Percentiles rank a stretch among this genome's conserved stretches.
Conservation (phyloP, 2,888 invertebrate species). For the Muschampia plurimacula region DNA sequence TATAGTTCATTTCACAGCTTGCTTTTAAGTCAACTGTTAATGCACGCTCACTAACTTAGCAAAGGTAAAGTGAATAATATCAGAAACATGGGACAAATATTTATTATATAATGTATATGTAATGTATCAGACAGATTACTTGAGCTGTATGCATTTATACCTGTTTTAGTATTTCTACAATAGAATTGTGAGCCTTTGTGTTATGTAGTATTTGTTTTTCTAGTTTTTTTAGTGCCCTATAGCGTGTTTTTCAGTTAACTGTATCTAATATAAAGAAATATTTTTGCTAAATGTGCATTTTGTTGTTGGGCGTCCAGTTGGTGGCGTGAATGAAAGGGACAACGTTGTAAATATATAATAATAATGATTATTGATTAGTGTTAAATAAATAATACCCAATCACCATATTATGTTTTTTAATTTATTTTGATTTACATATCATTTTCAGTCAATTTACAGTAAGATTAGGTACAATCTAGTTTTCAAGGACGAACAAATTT, state of each 20-base stretch:
- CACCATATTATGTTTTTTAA: constrained; percentile 54
- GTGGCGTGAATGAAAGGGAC: constrained; percentile 59
- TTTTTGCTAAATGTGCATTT: constrained; percentile 57
- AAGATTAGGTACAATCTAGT: background rate
- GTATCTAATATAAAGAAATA: constrained; percentile 21
- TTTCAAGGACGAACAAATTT: background rate
- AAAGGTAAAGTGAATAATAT: background rate
- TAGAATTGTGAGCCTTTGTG: constrained; percentile 24
- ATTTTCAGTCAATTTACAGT: constrained; percentile 22
- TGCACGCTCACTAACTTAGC: constrained; percentile 8
- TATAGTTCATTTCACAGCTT: background rate
- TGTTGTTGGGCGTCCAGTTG: constrained; percentile 64
- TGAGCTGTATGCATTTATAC: background rate
- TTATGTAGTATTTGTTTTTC: constrained; percentile 11
- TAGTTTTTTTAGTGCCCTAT: constrained; percentile 1
- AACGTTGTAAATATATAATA: constrained; percentile 71
- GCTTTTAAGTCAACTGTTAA: background rate
- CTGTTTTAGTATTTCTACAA: constrained; percentile 13
- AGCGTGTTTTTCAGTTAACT: constrained; percentile 18
- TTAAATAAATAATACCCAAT: constrained; percentile 74
- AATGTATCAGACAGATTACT: too few relatives aligned
- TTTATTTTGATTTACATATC: constrained; percentile 2
- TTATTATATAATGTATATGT: too few relatives aligned
- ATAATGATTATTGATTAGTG: constrained; percentile 67
- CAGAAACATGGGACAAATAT: too few relatives aligned